A percentile compares a stretch with the other conserved stretches of the same genome.
These are phyloP conservation scores for Promerops cafer DNA, from an alignment of 2,113 vertebrate genomes.

Conservation along the genomic window DNA sequence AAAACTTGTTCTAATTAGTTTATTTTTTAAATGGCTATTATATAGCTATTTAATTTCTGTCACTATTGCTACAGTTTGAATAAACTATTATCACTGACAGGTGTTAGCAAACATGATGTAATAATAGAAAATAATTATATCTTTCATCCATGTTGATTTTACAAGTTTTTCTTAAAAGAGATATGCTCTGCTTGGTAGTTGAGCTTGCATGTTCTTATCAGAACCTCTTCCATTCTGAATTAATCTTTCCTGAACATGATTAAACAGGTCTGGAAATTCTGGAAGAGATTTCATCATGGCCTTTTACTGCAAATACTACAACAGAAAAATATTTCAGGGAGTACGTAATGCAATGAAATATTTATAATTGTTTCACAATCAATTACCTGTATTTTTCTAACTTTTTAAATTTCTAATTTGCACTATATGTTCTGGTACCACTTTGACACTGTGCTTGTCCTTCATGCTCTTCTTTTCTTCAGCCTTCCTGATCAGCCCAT, in stretches of 20 bases:
- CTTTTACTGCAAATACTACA: not conserved
- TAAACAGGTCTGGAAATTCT: not conserved
- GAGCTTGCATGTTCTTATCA: not conserved
- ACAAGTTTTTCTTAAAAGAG: not conserved
- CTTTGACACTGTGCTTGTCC: not conserved
- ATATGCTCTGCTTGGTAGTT: not conserved
- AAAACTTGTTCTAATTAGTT: not conserved
- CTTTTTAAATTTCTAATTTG: not conserved
- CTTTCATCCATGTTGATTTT: not conserved
- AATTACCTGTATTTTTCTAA: not conserved
- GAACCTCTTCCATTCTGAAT: not conserved
- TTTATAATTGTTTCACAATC: not conserved
- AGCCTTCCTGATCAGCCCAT: not conserved
- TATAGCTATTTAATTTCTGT: not conserved
- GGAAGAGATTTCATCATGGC: not conserved
- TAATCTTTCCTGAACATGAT: not conserved
- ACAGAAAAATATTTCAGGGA: not conserved
- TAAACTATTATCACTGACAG: not conserved
- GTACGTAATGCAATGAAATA: accelerated
- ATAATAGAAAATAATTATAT: not conserved
- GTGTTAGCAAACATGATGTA: accelerated
- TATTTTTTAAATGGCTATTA: not conserved
- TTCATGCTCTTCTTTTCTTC: not conserved
- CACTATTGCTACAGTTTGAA: not conserved
- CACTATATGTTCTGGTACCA: not conserved